These are phyloP conservation scores for Eupelmus urozonus DNA, from an alignment of 2,888 invertebrate genomes.

Conservation along the genomic window DNA sequence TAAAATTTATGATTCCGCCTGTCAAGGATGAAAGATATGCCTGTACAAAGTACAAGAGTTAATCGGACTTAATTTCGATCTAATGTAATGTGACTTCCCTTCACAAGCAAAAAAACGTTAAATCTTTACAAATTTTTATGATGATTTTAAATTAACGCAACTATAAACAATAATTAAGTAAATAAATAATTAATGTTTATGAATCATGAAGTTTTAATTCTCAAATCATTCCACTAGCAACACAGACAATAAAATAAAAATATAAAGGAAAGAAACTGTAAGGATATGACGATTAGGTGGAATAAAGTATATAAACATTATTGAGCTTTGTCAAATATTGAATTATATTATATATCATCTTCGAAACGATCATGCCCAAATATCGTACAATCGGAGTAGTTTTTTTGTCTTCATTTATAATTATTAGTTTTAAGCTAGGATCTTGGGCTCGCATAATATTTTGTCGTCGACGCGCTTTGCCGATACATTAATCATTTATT, in stretches of 20 bases:
- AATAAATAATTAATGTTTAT: conserved; percentile 42
- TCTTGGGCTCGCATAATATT: conserved; percentile 42
- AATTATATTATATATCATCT: conserved; percentile 57
- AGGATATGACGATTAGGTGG: neutral
- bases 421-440: conserved; percentile 48
- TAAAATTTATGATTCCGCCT: conserved; percentile 2
- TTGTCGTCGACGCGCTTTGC: conserved; percentile 23
- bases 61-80: no score
- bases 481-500: no score
- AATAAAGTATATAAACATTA: conserved; percentile 34
- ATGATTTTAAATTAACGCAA: conserved; percentile 30
- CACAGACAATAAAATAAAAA: neutral
- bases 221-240: neutral
- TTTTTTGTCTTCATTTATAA: conserved; percentile 38
- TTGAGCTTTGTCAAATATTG: conserved; percentile 55
- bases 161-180: conserved; percentile 25
- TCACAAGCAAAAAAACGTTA: conserved; percentile 6
- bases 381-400: conserved; percentile 57
- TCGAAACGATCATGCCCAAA: conserved; percentile 58
- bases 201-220: conserved; percentile 8
- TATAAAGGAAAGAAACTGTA: neutral
- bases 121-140: conserved; percentile 41
- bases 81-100: conserved; percentile 10
- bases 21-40: neutral
- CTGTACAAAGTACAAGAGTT: conserved; percentile 24